phyloP scores from a whole-genome alignment of 2,888 invertebrate species.

The Callosobruchus maculatus region DNA sequence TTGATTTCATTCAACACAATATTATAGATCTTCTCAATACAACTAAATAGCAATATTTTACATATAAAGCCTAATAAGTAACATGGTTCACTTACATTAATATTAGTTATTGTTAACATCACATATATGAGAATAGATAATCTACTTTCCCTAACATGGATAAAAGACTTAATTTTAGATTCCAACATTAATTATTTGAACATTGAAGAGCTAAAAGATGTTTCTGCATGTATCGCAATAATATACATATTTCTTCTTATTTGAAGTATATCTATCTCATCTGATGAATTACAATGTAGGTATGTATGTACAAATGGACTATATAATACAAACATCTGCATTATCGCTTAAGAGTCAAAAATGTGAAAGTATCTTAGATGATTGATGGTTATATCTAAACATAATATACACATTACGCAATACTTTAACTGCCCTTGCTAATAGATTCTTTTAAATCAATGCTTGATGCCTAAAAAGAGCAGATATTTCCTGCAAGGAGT shows the following conservation, averaged over 20 bases:
- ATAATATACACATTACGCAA: no score
- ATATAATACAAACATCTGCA: no score
- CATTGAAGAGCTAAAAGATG: neutral
- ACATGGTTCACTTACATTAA: conserved; percentile 23
- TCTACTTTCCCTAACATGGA: conserved; percentile 23
- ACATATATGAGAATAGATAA: conserved; percentile 40
- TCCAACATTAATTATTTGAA: neutral
- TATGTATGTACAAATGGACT: no score
- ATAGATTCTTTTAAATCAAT: no score
- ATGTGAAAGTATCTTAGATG: no score
- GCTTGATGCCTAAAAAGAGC: no score
- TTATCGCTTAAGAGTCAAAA: no score
- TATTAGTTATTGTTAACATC: conserved; percentile 43
- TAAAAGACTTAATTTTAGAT: neutral
- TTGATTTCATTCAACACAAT: conserved; percentile 16
- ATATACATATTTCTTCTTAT: neutral
- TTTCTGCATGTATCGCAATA: neutral
- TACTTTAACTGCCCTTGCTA: no score
- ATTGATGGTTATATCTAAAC: no score
- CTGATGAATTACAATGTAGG: no score
- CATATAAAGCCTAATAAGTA: conserved; percentile 33
- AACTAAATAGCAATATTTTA: conserved; percentile 19
- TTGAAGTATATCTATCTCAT: no score
- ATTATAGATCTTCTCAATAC: conserved; percentile 9
- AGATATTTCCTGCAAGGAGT: no score